Base-by-base conservation (phyloP, 2,113 vertebrate species). In the Pomatorhinus ruficollis region DNA sequence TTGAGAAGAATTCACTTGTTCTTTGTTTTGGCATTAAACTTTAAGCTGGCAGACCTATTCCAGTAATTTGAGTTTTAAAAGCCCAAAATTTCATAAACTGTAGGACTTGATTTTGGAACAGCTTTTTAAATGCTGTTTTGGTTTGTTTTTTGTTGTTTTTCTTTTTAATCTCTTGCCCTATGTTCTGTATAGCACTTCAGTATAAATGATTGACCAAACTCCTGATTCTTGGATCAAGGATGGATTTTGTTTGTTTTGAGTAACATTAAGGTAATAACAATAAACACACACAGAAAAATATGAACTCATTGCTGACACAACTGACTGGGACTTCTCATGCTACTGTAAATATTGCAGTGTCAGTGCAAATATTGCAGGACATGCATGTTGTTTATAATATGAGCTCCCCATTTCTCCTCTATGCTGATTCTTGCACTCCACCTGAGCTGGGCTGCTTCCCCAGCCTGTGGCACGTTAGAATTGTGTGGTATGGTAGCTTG, bases 381-480 rank as follows among this genome's bases (percentile, higher is more conserved):
- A 11, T 22, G 35, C 6, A 6, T 24, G 8, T 66, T 72, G 16
- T 74, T 97, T 54, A 20, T 47, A 68, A 42, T 42, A 40, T 28
- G 45, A 89, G 35, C 16, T 30, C 10, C 2, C 8, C 3, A 45
- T 65, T 61, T 64, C 21, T 45, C 31, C 23, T 54, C 33, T 44
- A 0, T 53, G 42, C 9, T 59, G 24, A 18, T 61, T 79, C 80
- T 85, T 33, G 44, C 20, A 17, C 17, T 72, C 14, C 3, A 27
- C 5, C 2, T 44, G 10, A 65, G 64, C 20, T 81, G 45, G 24
- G 8, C 40, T 44, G 8, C 42, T 49, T 80, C 75, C 27, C 70
- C n/a, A 69, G 54, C 31, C 23, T 37, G 22, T 77, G 27, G 6
- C 12, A 33, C 0, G 0, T 60, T 14, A 64, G 12, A 39, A 52